Evolutionary conservation across 2,888 invertebrate species (phyloP), one percentile per base, ranked within the genome.

Genomic region (Drosophila nr. perissopoda): DNA sequence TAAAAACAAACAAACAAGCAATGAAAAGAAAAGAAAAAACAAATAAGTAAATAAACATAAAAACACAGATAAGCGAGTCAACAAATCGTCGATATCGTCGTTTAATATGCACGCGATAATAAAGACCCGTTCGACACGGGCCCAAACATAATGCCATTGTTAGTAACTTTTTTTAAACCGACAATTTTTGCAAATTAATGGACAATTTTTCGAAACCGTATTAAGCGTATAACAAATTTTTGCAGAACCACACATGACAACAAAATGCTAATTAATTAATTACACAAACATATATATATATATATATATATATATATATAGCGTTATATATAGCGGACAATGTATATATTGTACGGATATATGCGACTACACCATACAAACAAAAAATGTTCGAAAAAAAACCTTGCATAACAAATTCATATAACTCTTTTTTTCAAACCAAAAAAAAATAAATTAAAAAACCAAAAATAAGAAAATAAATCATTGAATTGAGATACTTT

Each of bases 371-470:
- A 88, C 86, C 76, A 75, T 81, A 79, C 56, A 52, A 77, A 82
- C 74, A 54, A 81, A 84, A 81, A 88, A 84, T 70, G 54, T 79
- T 75, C 29, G 51, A 81, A 77, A 90, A 92, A 92, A 92, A 92
- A 91, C 84, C 91, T 92, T 92, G 92, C 92, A 92, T 92, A 92
- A 92, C 92, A 92, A 92, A 92, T 92, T 92, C 92, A 92, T 92
- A 88, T 90, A 83, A 90, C 71, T 92, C 89, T 85, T 91, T 81
- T 83, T 82, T 83, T 72, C 60, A 71, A 87, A 71, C 63, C 76
- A 81, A 88, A 79, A 83, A 77, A 82, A 78, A 58, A 58, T n/a
- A 48, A 51, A 64, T 36, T 76, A 49, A 61, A 70, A 56, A 29
- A 58, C 52, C 34, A 59, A 56, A 40, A 73, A 52, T 38, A 72